A percentile compares a stretch with the other conserved stretches of the same genome.
Evolutionary conservation across 2,797 vertebrate genomes (phyloP).

Genomic region (Sylvilagus floridanus): DNA sequence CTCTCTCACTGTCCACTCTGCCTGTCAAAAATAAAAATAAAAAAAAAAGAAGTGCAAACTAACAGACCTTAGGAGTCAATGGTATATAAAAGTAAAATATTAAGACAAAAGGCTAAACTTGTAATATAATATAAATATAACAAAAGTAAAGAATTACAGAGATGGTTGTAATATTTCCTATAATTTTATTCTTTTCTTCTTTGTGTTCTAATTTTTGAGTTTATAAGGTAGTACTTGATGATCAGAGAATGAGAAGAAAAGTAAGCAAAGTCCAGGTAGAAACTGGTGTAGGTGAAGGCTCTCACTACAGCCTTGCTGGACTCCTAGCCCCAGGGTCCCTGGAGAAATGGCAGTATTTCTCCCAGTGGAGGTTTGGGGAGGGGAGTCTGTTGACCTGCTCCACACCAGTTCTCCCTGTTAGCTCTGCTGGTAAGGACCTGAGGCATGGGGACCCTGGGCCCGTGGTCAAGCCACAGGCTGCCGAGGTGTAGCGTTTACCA

Average conservation of each 20-base stretch:
- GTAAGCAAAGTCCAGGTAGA: neutral
- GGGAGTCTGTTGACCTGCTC: rapidly evolving
- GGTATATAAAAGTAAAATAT: neutral
- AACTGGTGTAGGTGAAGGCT: neutral
- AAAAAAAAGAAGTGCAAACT: neutral
- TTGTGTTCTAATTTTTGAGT: neutral
- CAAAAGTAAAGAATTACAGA: neutral
- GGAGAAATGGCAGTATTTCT: neutral
- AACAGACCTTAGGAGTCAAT: neutral
- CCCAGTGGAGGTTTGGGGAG: rapidly evolving
- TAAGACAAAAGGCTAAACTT: neutral
- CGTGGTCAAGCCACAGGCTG: no score
- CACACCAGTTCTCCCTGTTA: rapidly evolving
- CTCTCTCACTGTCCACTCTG: no score
- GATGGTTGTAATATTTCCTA: neutral
- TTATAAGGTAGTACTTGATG: slow-evolving; percentile 28
- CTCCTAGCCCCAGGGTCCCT: rapidly evolving
- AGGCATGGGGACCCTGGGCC: neutral
- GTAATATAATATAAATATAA: neutral
- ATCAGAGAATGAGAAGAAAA: neutral
- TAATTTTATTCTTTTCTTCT: neutral
- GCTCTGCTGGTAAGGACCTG: neutral
- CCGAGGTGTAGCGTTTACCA: no score
- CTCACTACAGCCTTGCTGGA: rapidly evolving
- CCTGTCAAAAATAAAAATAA: no score